Conservation (phyloP, 2,888 invertebrate genomes). For the Tuta absoluta region DNA sequence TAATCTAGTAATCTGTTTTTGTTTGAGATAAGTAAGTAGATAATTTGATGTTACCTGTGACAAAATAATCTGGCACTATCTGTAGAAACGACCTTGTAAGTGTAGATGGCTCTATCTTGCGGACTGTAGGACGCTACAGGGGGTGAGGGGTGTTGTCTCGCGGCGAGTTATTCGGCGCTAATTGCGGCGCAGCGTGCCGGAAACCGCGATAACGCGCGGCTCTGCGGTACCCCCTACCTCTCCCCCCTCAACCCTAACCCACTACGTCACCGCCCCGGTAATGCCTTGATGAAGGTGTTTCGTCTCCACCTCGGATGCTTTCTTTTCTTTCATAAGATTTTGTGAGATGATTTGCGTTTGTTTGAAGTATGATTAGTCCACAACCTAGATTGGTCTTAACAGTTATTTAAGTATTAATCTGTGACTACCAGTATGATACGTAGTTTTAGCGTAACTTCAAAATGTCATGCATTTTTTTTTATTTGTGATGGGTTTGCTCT, state of each 20-base stretch:
- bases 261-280: neutral
- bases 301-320: neutral
- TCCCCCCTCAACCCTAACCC: neutral
- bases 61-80: too few species aligned
- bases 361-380: neutral
- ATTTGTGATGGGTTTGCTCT: too few species aligned
- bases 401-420: too few species aligned
- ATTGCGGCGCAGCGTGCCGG: constrained; percentile 48
- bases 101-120: neutral
- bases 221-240: neutral
- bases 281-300: neutral
- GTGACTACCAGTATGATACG: too few species aligned
- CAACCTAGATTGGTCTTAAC: neutral
- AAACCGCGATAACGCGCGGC: constrained; percentile 47
- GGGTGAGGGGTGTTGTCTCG: neutral
- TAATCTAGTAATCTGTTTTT: too few species aligned
- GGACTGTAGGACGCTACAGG: neutral
- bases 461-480: too few species aligned
- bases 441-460: too few species aligned
- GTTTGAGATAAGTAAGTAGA: too few species aligned
- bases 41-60: too few species aligned
- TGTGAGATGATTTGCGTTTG: too few species aligned
- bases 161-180: constrained; percentile 40
- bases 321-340: neutral
- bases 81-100: neutral